phyloP scores from a whole-genome alignment of 2,888 invertebrate genomes.

The Drosophila kokeensis region DNA sequence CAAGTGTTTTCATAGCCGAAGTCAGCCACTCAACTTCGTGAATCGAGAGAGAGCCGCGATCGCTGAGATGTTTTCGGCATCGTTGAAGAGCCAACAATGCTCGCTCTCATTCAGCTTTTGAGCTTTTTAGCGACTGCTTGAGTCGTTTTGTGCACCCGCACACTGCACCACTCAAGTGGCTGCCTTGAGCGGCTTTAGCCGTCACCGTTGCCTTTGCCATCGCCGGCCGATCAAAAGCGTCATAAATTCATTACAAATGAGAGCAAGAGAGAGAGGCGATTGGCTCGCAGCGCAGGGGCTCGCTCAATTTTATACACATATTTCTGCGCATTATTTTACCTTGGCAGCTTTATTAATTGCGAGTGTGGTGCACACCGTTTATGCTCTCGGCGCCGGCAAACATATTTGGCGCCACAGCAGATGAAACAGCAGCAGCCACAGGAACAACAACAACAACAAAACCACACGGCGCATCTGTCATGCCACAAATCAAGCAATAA shows the following conservation, averaged over 20 bases:
- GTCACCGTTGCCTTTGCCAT: slow-evolving; percentile 19
- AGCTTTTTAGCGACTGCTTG: slow-evolving; percentile 38
- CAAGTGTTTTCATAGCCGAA: slow-evolving; percentile 73
- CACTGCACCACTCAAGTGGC: slow-evolving; percentile 24
- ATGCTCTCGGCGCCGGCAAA: slow-evolving; percentile 60
- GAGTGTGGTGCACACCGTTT: slow-evolving; percentile 51
- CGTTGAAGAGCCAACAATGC: slow-evolving; percentile 12
- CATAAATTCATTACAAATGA: slow-evolving; percentile 61
- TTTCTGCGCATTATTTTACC: slow-evolving; percentile 67
- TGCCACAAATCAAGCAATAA: slow-evolving; percentile 64
- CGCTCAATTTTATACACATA: slow-evolving; percentile 48
- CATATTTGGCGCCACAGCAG: slow-evolving; percentile 24
- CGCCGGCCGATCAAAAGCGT: slow-evolving; percentile 63
- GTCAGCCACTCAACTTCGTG: slow-evolving; percentile 36
- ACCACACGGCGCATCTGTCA: slow-evolving; percentile 60
- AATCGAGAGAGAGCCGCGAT: slow-evolving; percentile 18
- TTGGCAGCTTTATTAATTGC: slow-evolving; percentile 75
- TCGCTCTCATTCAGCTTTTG: slow-evolving; percentile 24
- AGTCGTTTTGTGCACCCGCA: slow-evolving; percentile 50
- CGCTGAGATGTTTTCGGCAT: slow-evolving; percentile 17
- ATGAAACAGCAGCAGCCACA: slow-evolving; percentile 9
- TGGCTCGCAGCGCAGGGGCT: slow-evolving; percentile 23
- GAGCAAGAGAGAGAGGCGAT: slow-evolving; percentile 13
- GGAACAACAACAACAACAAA: background rate
- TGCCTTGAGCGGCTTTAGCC: slow-evolving; percentile 35